Evolutionary conservation across 2,797 vertebrate genomes (phyloP), one percentile per base, ranked within the genome.

Genomic region (Coregonus sp.): DNA sequence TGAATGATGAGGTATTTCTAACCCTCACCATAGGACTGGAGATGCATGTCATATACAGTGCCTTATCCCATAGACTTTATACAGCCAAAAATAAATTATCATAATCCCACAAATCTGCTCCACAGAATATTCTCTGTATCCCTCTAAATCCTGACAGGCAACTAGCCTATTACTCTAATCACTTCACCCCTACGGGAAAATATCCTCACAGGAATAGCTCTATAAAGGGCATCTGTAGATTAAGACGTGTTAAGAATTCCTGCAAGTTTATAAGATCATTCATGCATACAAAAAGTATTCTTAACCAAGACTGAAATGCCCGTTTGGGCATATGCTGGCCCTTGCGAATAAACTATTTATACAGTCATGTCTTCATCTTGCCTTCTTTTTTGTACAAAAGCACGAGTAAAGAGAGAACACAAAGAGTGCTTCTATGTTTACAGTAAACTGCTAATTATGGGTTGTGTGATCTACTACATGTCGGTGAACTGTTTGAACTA

Each of bases 151-250:
- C 68, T 25, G 51, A 77, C 70, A 63, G 76, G 78, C 79, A 79
- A 90, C 76, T 77, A 76, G 76, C 75, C 69, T 78, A 84, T 88
- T 86, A 85, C 85, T 85, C 37, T 87, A 86, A 91, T 90, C 85
- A 70, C 68, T 47, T 40, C 31, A 81, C 78, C 25, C 66, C 78
- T 54, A 74, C 29, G 4, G 29, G 66, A 16, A 67, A 67, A 35
- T 67, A 18, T 35, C 31, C 66, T 18, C 66, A 67, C 29, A 67
- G 66, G 66, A 67, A 65, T 33, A 16, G 66, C 66, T 67, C 29
- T 5, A 67, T 67, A 18, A 18, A 15, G 66, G 14, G 14, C 9
- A 9, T 47, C 9, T 47, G 40, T 47, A 47, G 40, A 47, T 47
- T 47, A 47, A 47, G 40, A 47, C 40, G 40, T 47, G 9, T 47